Evolutionary conservation across 2,888 invertebrate species (phyloP), one percentile per base, ranked within the genome.

Genomic region (Ochlodes sylvanus): DNA sequence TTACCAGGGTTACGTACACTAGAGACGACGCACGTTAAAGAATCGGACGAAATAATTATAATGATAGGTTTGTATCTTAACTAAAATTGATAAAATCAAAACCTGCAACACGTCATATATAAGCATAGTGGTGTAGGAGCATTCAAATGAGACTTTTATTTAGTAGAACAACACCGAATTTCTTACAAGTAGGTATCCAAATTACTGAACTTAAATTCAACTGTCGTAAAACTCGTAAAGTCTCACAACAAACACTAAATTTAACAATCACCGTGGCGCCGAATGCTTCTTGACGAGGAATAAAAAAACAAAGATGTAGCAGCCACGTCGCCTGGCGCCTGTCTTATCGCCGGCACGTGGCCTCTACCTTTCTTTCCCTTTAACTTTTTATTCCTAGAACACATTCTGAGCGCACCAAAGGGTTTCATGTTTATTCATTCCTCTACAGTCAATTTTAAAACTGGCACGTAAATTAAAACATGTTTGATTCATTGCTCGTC

Each of bases 301-400:
- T 71, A 72, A 77, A 78, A 77, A 76, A 84, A 79, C 79, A 81
- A 79, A 72, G 70, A 70, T 75, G 75, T 74, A 75, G 80, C 76
- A 77, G 79, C 76, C 78, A 72, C 75, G 77, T 74, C 73, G 79
- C 72, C 81, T 82, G 90, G 91, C 92, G 91, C 90, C 90, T 78
- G 77, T 71, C 79, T 89, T 90, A 90, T 90, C 90, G 76, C 60
- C 64, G 80, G 81, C 88, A 88, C 88, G 87, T 89, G 89, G 84
- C 76, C 77, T 76, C 76, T 79, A 78, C 79, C 79, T 80, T 71
- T 74, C 79, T 80, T 71, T 74, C 76, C 80, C 81, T 79, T 82
- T 78, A 76, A 78, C 82, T 81, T 81, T 81, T 79, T 86, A 69
- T 77, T 87, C 87, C 80, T 81, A 85, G 86, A 88, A 85, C 72